Conservation (phyloP, 2,113 vertebrate species). For the Mastomys coucha region DNA sequence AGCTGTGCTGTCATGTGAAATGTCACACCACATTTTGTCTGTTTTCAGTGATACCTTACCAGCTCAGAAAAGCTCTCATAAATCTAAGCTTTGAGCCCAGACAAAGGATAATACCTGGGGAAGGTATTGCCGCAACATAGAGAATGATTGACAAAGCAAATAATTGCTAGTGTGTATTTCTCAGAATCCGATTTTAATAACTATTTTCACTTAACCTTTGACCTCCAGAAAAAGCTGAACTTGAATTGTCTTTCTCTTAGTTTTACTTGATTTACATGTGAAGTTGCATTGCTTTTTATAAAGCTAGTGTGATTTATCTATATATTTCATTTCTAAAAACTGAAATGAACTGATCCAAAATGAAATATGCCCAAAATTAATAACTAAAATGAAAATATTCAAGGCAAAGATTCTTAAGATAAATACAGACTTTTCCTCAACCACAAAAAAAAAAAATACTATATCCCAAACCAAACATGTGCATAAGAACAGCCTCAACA, state of each 20-base stretch:
- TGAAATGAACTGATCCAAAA: constrained; percentile 45
- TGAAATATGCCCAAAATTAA: neutral
- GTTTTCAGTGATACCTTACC: neutral
- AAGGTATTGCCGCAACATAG: neutral
- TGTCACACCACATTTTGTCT: neutral
- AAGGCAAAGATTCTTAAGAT: neutral
- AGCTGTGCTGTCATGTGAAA: neutral
- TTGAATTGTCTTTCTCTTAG: neutral
- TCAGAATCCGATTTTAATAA: neutral
- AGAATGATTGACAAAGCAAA: neutral
- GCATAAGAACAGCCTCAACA: neutral
- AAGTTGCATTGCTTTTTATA: neutral
- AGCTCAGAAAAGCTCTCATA: neutral
- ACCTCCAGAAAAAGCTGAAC: neutral
- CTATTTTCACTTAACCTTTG: neutral
- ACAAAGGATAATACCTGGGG: neutral
- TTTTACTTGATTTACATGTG: neutral
- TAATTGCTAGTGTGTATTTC: neutral
- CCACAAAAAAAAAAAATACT: neutral
- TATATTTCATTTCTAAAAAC: constrained; percentile 55
- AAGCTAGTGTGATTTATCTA: neutral
- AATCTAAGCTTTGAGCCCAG: neutral
- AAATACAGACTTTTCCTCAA: neutral
- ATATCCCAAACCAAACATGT: neutral
- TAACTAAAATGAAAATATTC: constrained; percentile 10